Percentiles rank a stretch among this genome's conserved stretches.
Evolutionary conservation across 2,888 invertebrate genomes (phyloP).

Genomic region (Parnassius apollo): DNA sequence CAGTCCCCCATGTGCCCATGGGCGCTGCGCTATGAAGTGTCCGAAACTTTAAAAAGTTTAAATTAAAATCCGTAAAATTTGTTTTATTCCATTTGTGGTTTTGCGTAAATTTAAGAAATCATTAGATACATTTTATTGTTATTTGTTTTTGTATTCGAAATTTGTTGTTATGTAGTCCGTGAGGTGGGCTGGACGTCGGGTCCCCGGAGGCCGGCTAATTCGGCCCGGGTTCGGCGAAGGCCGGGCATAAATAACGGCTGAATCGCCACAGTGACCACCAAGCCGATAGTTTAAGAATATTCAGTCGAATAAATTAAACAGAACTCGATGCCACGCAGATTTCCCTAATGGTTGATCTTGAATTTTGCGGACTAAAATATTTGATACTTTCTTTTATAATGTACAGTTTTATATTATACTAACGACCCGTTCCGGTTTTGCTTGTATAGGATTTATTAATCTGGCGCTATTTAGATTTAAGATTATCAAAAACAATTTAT

Average conservation of each 20-base stretch:
- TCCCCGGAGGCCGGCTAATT: conserved; percentile 39
- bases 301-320: conserved; percentile 78
- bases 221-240: conserved; percentile 35
- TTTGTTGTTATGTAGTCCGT: conserved; percentile 16
- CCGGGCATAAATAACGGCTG: conserved; percentile 67
- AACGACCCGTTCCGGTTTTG: too few species aligned
- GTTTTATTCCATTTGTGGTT: too few species aligned
- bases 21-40: too few species aligned
- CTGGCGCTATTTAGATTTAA: too few species aligned
- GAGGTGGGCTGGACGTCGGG: conserved; percentile 21
- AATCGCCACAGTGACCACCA: conserved; percentile 69
- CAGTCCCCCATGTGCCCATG: too few species aligned
- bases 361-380: conserved; percentile 28
- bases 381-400: conserved; percentile 46
- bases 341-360: conserved; percentile 77
- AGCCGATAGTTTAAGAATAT: conserved; percentile 81
- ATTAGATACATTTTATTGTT: conserved; percentile 18
- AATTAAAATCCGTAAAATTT: too few species aligned
- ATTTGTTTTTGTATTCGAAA: conserved; percentile 14
- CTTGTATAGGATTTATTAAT: too few species aligned
- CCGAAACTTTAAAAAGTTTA: too few species aligned
- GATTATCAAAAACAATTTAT: too few species aligned
- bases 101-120: too few species aligned
- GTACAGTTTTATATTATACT: too few species aligned
- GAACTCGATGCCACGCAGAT: conserved; percentile 69